Base-by-base conservation (phyloP, 2,797 vertebrate genomes). In the Hyperoplus lanceolatus region DNA sequence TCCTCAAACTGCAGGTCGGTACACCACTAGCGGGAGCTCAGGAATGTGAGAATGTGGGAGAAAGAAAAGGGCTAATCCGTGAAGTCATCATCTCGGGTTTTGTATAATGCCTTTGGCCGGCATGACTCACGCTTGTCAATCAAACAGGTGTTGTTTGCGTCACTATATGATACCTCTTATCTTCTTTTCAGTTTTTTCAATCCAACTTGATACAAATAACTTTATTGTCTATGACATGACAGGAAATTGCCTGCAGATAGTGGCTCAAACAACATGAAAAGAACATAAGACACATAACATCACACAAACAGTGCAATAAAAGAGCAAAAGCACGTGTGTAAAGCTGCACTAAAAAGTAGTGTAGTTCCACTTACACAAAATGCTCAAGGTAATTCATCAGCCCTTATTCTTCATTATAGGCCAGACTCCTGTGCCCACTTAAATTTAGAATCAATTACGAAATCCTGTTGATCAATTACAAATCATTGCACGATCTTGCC, bases 11-110 rank as follows among this genome's bases (percentile, higher is more conserved):
- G 75, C 70, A 83, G 82, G 65, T 55, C 13, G 9, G 10, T 74
- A 59, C 70, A 70, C 48, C 66, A 3, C 39, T 0, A 53, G 72
- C 10, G 11, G 16, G 72, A 81, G 38, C 49, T 73, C 49, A 87
- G 85, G 85, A 90, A 92, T 86, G 88, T 87, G 59, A 84, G 85
- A 90, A 92, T 86, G 88, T 87, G 59, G 58, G 71, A 73, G 80
- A 73, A 49, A 16, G 61, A 76, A 54, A 55, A 16, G 11, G 12
- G 12, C 14, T 1, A 73, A 64, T 43, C 51, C 9, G 50, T 38
- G 13, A 76, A 16, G 39, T 57, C 6, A 21, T 70, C 57, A 4
- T 51, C 58, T 43, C 12, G 8, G 67, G 70, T 60, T n/a, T 14
- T 63, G 13, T 39, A 2, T 18, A 29, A 18, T 39, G 45, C 49